Percentiles rank a stretch among this genome's conserved stretches.
Evolutionary conservation across 1,140 invertebrate genomes (phyloP).

Genomic region (Eumaeus atala): DNA sequence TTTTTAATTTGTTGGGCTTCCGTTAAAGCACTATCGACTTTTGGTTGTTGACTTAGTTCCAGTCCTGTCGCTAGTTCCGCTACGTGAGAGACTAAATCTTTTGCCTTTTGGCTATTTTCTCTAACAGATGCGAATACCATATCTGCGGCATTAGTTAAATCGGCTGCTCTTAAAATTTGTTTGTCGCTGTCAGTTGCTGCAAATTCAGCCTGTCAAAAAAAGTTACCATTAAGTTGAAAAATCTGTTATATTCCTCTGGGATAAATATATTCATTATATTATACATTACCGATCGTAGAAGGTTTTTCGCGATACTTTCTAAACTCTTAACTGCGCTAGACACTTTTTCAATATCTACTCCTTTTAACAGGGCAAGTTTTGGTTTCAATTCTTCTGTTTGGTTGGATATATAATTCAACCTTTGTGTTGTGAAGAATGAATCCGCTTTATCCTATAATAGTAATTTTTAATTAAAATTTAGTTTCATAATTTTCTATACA

Average conservation of each 20-base stretch:
- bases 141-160: conserved; percentile 75
- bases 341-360: conserved; percentile 45
- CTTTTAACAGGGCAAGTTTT: conserved; percentile 37
- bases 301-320: conserved; percentile 49
- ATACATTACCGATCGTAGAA: conserved; percentile 54
- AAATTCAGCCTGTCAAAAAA: conserved; percentile 53
- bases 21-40: conserved; percentile 83
- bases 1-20: conserved; percentile 83
- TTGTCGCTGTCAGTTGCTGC: conserved; percentile 72
- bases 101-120: conserved; percentile 71
- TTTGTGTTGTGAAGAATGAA: conserved; percentile 64
- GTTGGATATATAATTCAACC: conserved; percentile 58
- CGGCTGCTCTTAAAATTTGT: conserved; percentile 72
- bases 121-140: conserved; percentile 70
- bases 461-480: neutral
- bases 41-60: conserved; percentile 80
- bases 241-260: neutral
- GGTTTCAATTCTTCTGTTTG: conserved; percentile 51
- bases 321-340: conserved; percentile 39
- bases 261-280: conserved; percentile 2
- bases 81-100: conserved; percentile 79
- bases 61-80: conserved; percentile 79
- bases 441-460: conserved; percentile 57
- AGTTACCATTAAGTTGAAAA: neutral
- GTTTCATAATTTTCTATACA: neutral